Evolutionary conservation across 1,140 invertebrate species (phyloP).

Genomic region (honey bee (Apis mellifera)): Amel_HAv3.1 CM009933.2:8324001-8324500

Average conservation of each 20-base stretch:
- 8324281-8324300: background rate
- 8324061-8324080: constrained; percentile 84
- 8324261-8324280: background rate
- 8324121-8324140: background rate
- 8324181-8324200: constrained; percentile 86
- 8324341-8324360: constrained; percentile 95
- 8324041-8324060: constrained; percentile 96
- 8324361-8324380: constrained; percentile 96
- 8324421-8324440: constrained; percentile 97
- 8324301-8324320: constrained; percentile 82
- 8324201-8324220: constrained; percentile 93
- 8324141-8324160: constrained; percentile 87
- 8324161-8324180: constrained; percentile 88
- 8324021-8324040: constrained; percentile 98
- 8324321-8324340: constrained; percentile 96
- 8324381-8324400: constrained; percentile 96
- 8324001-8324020: constrained; percentile 91
- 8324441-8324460: constrained; percentile 90
- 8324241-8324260: constrained; percentile 81
- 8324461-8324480: constrained; percentile 43
- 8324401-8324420: constrained; percentile 97
- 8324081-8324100: constrained; percentile 75
- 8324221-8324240: constrained; percentile 93
- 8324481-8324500: constrained; percentile 41
- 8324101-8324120: background rate